A percentile compares a stretch with the other conserved stretches of the same genome.
These are phyloP conservation scores for Diplosoma virens DNA, from an alignment of 23 tunicate species.

Conservation along the genomic window DNA sequence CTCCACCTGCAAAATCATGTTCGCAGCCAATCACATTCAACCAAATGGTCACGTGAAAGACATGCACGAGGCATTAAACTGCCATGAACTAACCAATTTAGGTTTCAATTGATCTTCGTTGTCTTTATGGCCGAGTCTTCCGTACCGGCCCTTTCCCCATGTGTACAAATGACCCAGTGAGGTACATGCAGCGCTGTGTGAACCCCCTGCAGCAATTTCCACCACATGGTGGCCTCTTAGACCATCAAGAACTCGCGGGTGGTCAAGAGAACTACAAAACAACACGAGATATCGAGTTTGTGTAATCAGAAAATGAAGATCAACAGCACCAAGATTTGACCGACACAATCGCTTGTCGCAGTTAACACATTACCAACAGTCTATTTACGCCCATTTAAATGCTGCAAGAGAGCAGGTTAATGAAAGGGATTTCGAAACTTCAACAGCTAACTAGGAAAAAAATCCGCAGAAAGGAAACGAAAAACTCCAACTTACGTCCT, in stretches of 20 bases:
- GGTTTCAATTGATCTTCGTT: slow-evolving; percentile 72
- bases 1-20: slow-evolving; percentile 37
- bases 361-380: too few species aligned
- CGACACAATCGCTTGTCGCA: background rate
- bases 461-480: background rate
- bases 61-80: background rate
- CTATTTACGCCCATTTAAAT: background rate
- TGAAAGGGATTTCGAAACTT: too few species aligned
- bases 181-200: slow-evolving; percentile 75
- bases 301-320: background rate
- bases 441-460: background rate
- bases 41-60: background rate
- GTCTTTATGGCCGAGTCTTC: slow-evolving; percentile 81
- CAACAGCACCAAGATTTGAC: background rate
- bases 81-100: slow-evolving; percentile 41
- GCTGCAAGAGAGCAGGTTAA: too few species aligned
- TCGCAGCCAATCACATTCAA: background rate
- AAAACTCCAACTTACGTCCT: slow-evolving; percentile 36
- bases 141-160: slow-evolving; percentile 93
- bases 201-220: slow-evolving; percentile 72
- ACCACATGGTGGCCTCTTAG: slow-evolving; percentile 46
- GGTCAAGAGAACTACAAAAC: slow-evolving; percentile 52
- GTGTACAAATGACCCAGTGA: slow-evolving; percentile 49
- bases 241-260: slow-evolving; percentile 66
- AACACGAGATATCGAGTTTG: background rate